phyloP scores from a whole-genome alignment of 2,888 invertebrate genomes.

The Acleris literana region DNA sequence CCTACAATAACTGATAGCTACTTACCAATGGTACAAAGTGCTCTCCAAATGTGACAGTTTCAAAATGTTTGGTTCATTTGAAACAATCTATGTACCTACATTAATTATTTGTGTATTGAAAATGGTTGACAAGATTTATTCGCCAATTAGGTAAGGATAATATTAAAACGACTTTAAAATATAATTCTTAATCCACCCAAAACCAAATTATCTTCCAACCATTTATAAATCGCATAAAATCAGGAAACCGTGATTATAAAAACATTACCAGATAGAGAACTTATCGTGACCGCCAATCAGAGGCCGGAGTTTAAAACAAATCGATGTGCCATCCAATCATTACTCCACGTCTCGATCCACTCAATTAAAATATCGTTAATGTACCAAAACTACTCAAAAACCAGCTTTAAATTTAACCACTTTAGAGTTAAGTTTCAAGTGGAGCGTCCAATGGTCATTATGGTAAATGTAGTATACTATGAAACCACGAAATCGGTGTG shows the following conservation, averaged over 20 bases:
- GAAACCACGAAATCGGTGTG: conserved; percentile 82
- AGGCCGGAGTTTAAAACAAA: conserved; percentile 82
- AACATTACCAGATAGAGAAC: conserved; percentile 79
- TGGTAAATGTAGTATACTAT: conserved; percentile 78
- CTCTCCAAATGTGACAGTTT: no score
- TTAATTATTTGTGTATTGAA: no score
- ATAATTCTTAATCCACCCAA: neutral
- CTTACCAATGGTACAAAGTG: no score
- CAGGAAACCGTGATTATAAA: conserved; percentile 71
- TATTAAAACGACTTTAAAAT: no score
- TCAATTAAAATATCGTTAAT: conserved; percentile 84
- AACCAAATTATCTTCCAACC: conserved; percentile 17
- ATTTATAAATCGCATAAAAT: conserved; percentile 57
- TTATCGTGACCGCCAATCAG: conserved; percentile 82
- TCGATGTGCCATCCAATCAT: conserved; percentile 83
- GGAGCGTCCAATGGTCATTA: conserved; percentile 72
- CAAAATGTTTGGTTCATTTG: no score
- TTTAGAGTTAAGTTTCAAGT: conserved; percentile 56
- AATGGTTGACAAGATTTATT: no score
- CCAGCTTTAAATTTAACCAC: conserved; percentile 53
- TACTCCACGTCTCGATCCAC: conserved; percentile 82
- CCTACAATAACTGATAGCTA: no score
- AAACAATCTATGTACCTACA: no score
- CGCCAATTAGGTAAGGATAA: no score
- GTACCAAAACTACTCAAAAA: conserved; percentile 59